Base-by-base conservation (phyloP, 2,113 vertebrate genomes). In the Nothocercus julius region DNA sequence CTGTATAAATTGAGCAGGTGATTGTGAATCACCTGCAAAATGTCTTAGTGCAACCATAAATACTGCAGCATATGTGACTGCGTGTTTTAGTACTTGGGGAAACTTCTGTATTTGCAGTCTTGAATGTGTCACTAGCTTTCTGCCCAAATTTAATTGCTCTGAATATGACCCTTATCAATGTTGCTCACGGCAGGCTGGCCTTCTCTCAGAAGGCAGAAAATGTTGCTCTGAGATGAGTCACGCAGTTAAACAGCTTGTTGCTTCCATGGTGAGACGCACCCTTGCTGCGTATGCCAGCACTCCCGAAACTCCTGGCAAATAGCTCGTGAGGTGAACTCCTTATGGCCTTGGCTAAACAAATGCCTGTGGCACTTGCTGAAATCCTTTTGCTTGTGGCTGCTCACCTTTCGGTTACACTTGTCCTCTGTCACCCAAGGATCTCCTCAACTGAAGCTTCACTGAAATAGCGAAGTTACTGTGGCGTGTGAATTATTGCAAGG, bases 171-270 rank as follows among this genome's bases (percentile, higher is more conserved):
- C 83, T 97, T 97, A 96, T 96, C 96, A 75, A 86, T 45, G 56
- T 95, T 95, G 92, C 94, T 97, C 93, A 44, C 36, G 89, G 89
- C 95, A 93, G 85, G 66, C 82, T 90, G 95, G 85, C 94, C 95
- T 95, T 85, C 92, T 95, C 87, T 96, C 89, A 3, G 93, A 80
- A 94, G 85, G 85, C 90, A 80, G 32, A 20, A 61, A 73, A 69
- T 42, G 87, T 97, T 92, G 96, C 97, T 97, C 58, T 63, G 69
- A 86, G 91, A 91, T 97, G 97, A 98, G 96, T 97, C 97, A 97
- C 89, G 0, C 79, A 13, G 68, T 96, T 93, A 86, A 81, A 73
- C 96, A 96, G 95, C 96, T 96, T 89, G 87, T 96, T 97, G 96
- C 96, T 93, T 93, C 96, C 49, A 45, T 74, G 93, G 86, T 91